These are phyloP conservation scores for Brenthis ino DNA, from an alignment of 2,888 invertebrate genomes.

Conservation along the genomic window DNA sequence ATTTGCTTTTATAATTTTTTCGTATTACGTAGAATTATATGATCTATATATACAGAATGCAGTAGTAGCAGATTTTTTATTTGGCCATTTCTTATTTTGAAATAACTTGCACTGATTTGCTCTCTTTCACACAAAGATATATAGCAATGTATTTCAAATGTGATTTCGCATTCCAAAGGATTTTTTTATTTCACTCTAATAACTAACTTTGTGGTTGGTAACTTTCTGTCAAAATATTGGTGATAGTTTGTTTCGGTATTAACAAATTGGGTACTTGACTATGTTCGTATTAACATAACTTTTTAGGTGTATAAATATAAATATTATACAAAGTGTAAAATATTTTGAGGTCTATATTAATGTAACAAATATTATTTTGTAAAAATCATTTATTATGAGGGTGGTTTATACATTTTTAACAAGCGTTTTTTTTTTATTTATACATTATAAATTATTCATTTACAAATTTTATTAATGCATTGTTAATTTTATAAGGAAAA, in stretches of 20 bases:
- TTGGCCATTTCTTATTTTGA: neutral
- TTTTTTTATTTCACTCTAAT: constrained; percentile 34
- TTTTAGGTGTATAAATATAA: too few relatives aligned
- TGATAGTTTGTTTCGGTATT: constrained; percentile 17
- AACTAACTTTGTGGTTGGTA: constrained; percentile 62
- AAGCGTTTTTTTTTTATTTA: too few relatives aligned
- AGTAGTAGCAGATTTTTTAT: constrained; percentile 6
- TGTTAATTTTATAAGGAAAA: too few relatives aligned
- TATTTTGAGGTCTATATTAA: too few relatives aligned
- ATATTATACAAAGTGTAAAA: too few relatives aligned
- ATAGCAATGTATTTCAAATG: constrained; percentile 45
- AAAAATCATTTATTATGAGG: too few relatives aligned
- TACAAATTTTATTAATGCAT: too few relatives aligned
- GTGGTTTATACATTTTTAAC: too few relatives aligned
- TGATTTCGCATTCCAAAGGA: constrained; percentile 47
- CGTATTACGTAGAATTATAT: neutral
- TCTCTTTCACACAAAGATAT: neutral
- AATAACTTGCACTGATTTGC: neutral
- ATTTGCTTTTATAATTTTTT: neutral
- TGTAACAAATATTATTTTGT: too few relatives aligned
- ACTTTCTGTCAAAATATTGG: constrained; percentile 26
- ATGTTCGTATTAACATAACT: too few relatives aligned
- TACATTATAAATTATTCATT: too few relatives aligned
- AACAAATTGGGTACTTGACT: constrained; percentile 6
- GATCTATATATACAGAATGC: constrained; percentile 2